These are phyloP conservation scores for Sciaenops ocellatus DNA, from an alignment of 2,797 vertebrate genomes.

Conservation along the genomic window DNA sequence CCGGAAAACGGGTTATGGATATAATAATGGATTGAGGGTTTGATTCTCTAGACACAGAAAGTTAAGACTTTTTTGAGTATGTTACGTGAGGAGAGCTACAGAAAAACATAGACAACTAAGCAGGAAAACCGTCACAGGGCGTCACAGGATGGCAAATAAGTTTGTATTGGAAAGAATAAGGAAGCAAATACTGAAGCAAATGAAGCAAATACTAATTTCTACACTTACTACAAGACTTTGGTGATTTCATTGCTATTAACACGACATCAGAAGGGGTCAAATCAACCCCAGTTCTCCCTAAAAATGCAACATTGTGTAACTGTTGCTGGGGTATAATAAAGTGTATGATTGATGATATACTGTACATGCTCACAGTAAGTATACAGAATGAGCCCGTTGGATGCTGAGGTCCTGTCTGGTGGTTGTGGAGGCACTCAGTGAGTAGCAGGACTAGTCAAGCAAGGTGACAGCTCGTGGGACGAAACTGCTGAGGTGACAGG, in stretches of 20 bases:
- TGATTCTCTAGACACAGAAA: background rate
- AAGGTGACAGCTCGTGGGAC: slow-evolving; percentile 36
- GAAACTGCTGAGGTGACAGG: slow-evolving; percentile 40
- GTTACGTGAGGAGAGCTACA: background rate
- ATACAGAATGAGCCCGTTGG: background rate
- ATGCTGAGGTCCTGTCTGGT: background rate
- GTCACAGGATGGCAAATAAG: background rate
- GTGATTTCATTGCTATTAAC: no score
- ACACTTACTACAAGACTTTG: background rate
- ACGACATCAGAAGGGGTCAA: no score
- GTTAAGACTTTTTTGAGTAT: background rate
- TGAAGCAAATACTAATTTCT: background rate
- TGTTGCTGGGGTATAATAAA: background rate
- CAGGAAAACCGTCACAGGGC: background rate
- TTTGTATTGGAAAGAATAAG: background rate
- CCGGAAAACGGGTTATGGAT: no score
- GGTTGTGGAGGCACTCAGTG: background rate
- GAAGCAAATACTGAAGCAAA: background rate
- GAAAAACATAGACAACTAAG: background rate
- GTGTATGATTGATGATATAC: background rate
- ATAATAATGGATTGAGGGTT: no score
- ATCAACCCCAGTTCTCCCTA: background rate
- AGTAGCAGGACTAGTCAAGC: slow-evolving; percentile 22
- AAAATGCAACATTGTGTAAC: no score
- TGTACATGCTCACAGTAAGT: background rate